Evolutionary conservation across 2,888 invertebrate genomes (phyloP), one percentile per base, ranked within the genome.

Genomic region (Drosophila robusta): DNA sequence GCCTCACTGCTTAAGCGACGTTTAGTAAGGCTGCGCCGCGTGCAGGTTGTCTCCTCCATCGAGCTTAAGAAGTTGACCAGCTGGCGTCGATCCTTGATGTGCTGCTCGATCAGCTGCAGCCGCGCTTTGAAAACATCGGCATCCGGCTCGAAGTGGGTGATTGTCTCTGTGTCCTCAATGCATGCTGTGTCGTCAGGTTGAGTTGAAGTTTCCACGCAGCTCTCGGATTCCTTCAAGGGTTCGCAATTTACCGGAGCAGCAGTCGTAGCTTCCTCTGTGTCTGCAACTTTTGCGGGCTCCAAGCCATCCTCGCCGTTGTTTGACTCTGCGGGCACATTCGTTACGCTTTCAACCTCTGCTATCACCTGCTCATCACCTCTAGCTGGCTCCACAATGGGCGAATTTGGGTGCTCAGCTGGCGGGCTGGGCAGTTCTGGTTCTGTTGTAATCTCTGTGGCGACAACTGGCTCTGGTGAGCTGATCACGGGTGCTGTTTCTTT

Each of bases 141-240:
- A 14, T 75, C 71, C 24, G 79, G 58, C 22, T 91, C 89, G 22
- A 90, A 90, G 26, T 85, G 79, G n/a, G 91, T 71, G 55, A 70
- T 41, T 72, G 26, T 34, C 9, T 80, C 75, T n/a, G 3, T n/a
- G 16, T 64, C 36, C 5, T 9, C 8, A n/a, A 6, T 32, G 11
- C 7, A 2, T 22, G 6, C n/a, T n/a, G 4, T 42, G 22, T n/a
- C 32, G 1, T 41, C 51, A 2, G 16, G 1, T 7, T 42, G n/a
- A 11, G 24, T 5, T 24, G 41, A 18, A 12, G 29, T 49, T 36
- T 14, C 26, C n/a, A 16, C 11, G n/a, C 16, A 14, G 18, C 22
- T 52, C 22, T 7, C 4, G 8, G 52, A 11, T 11, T 54, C 38
- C 12, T 44, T 5, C 1, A 14, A 4, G 4, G n/a, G 32, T n/a